Conservation (phyloP, 35 echinoderm and acorn worm genomes). For the Hemicentrotus pulcherrimus region DNA sequence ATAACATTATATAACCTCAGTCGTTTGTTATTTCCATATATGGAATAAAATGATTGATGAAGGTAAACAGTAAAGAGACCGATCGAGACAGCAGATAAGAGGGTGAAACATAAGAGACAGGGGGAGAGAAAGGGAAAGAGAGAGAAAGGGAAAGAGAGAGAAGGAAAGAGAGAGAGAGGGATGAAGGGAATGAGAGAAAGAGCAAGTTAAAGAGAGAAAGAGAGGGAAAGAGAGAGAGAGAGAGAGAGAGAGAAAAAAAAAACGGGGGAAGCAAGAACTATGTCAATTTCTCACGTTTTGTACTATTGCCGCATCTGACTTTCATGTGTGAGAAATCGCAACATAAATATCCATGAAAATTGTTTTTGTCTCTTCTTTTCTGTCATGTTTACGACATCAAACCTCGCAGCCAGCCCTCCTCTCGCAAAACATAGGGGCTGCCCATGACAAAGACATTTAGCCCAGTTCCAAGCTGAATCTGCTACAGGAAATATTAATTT, state of each 20-base stretch:
- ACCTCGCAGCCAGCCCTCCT: not conserved
- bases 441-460: constrained; percentile 29
- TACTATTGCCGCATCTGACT: not conserved
- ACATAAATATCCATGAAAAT: not conserved
- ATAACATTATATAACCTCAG: too few relatives aligned
- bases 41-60: too few relatives aligned
- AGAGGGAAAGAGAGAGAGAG: not conserved
- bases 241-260: not conserved
- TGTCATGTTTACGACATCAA: not conserved
- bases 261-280: not conserved
- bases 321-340: not conserved
- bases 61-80: not conserved
- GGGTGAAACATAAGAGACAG: not conserved
- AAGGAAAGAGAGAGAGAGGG: too few relatives aligned
- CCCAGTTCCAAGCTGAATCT: constrained; percentile 23
- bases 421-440: not conserved
- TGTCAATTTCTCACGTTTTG: constrained; percentile 1
- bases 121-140: not conserved
- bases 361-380: not conserved
- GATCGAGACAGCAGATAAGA: not conserved
- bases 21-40: too few relatives aligned
- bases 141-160: not conserved
- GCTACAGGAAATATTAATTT: constrained; percentile 39
- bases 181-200: too few relatives aligned
- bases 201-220: not conserved